Conservation (phyloP, 2,113 vertebrate species). For the Crotalus helleri region DNA sequence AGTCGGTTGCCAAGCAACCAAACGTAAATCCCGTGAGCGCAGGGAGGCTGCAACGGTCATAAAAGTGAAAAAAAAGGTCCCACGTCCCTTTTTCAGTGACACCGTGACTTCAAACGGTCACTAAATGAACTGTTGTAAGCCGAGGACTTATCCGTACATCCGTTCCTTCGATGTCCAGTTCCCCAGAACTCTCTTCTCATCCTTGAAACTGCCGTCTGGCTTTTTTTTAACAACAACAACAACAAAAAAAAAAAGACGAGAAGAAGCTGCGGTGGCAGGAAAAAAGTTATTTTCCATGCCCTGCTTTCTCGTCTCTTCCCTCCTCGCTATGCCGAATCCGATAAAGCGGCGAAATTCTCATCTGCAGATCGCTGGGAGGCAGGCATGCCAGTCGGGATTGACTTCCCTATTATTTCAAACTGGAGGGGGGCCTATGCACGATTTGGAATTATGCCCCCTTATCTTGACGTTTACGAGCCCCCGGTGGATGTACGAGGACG, state of each 20-base stretch:
- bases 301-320: constrained; percentile 22
- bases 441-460: constrained; percentile 46
- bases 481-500: constrained; percentile 34
- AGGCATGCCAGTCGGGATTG: constrained; percentile 53
- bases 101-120: not conserved
- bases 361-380: constrained; percentile 58
- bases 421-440: constrained; percentile 26
- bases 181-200: not conserved
- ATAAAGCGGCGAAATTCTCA: constrained; percentile 39
- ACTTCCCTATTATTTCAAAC: constrained; percentile 17
- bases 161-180: not conserved
- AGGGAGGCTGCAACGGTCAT: not conserved
- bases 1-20: too few species aligned
- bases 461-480: constrained; percentile 51
- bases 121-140: too few species aligned
- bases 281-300: constrained; percentile 47
- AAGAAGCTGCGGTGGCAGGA: constrained; percentile 11
- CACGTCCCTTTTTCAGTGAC: not conserved
- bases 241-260: constrained; percentile 10
- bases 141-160: not conserved
- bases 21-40: too few species aligned
- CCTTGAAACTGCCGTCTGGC: not conserved
- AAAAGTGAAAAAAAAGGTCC: not conserved
- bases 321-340: constrained; percentile 21
- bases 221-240: not conserved